phyloP scores from a whole-genome alignment of 2,888 invertebrate species.

The Sesamia inferens region DNA sequence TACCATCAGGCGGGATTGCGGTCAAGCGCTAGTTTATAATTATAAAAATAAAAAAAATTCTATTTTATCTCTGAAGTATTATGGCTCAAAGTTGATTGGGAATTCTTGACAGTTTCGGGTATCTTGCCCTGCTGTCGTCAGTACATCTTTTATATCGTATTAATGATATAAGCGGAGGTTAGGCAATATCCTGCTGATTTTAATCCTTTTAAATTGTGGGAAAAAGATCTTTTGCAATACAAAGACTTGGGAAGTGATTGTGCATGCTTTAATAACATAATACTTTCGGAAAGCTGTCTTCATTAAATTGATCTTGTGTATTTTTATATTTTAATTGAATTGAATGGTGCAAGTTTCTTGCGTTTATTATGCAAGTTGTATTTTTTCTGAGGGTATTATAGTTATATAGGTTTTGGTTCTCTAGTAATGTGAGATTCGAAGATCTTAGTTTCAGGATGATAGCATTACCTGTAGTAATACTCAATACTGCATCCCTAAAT shows the following conservation, averaged over 20 bases:
- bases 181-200: slow-evolving; percentile 54
- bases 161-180: slow-evolving; percentile 49
- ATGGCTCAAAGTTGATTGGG: no score
- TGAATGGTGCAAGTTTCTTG: not conserved
- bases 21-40: no score
- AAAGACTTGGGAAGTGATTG: slow-evolving; percentile 39
- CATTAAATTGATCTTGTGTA: slow-evolving; percentile 24
- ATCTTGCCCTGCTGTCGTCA: no score
- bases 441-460: not conserved
- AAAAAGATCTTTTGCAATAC: slow-evolving; percentile 47
- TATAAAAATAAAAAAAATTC: no score
- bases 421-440: not conserved
- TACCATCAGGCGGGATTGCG: no score
- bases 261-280: slow-evolving; percentile 8
- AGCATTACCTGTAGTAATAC: not conserved
- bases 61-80: no score
- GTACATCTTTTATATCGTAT: slow-evolving; percentile 12
- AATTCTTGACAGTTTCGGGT: no score
- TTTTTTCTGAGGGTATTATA: not conserved
- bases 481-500: not conserved
- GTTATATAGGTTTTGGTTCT: not conserved
- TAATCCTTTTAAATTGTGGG: slow-evolving; percentile 62
- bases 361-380: not conserved
- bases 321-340: slow-evolving; percentile 36
- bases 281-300: slow-evolving; percentile 10